Percentiles rank a stretch among this genome's conserved stretches.
Evolutionary conservation across 2,113 vertebrate species (phyloP).

Genomic region (Pterocles burchelli): DNA sequence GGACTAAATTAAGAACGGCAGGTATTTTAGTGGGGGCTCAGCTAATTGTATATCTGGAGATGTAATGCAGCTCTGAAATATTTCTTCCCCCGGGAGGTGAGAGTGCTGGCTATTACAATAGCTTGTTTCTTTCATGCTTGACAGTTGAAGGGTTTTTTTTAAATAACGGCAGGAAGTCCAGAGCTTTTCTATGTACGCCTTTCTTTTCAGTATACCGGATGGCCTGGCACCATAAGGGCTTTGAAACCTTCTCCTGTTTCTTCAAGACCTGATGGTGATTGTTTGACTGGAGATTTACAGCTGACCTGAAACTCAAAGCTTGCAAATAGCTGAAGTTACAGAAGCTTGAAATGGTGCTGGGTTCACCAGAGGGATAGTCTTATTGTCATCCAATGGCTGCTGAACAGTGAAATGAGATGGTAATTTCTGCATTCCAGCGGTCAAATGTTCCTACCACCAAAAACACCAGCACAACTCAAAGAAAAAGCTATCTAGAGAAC

Average conservation of each 20-base stretch:
- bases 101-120: background rate
- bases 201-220: background rate
- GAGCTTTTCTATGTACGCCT: background rate
- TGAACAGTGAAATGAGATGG: background rate
- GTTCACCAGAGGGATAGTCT: background rate
- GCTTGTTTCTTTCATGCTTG: background rate
- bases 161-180: conserved; percentile 41
- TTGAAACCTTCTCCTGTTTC: conserved; percentile 58
- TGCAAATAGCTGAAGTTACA: background rate
- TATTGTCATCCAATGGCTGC: background rate
- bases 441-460: background rate
- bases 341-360: background rate
- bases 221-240: background rate
- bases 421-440: background rate
- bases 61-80: background rate
- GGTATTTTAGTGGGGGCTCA: background rate
- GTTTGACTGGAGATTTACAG: conserved; percentile 8
- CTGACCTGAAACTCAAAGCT: background rate
- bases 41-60: background rate
- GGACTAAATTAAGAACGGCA: background rate
- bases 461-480: background rate
- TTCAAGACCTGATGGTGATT: conserved; percentile 24
- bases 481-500: background rate
- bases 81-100: background rate
- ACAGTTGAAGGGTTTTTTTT: background rate